Percentiles rank a stretch among this genome's conserved stretches.
Evolutionary conservation across 2,797 vertebrate genomes (phyloP).

Genomic region (Poecilia wingei): DNA sequence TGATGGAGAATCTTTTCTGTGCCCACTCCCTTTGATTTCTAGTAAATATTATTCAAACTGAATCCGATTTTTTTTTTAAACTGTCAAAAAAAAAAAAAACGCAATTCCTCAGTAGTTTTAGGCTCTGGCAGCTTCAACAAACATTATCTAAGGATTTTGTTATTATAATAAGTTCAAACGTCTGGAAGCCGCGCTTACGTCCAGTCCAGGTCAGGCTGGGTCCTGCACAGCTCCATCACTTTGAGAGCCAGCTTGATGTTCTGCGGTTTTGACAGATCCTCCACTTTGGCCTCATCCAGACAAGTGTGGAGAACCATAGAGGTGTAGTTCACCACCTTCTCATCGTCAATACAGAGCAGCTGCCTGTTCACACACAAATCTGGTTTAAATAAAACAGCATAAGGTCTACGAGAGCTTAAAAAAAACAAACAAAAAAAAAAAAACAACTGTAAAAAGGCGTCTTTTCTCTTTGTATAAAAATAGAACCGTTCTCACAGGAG

Average conservation of each 20-base stretch:
- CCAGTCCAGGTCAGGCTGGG: slow-evolving; percentile 89
- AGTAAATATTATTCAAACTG: neutral
- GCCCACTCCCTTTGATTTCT: neutral
- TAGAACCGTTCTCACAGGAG: slow-evolving; percentile 76
- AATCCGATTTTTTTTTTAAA: too few species aligned
- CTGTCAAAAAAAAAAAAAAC: neutral
- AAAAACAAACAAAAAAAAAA: neutral
- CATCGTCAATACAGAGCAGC: slow-evolving; percentile 84
- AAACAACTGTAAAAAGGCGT: too few species aligned
- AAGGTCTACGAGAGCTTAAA: neutral
- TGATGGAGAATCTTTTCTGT: neutral
- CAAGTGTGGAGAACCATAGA: slow-evolving; percentile 94
- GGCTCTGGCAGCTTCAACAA: neutral
- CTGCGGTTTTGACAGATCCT: slow-evolving; percentile 62
- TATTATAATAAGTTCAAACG: neutral
- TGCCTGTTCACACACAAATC: slow-evolving; percentile 73
- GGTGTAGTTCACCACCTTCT: slow-evolving; percentile 85
- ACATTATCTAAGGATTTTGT: neutral
- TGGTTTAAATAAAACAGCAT: neutral
- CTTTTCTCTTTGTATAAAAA: neutral
- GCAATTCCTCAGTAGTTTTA: neutral
- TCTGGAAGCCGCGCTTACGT: slow-evolving; percentile 79
- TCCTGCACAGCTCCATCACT: slow-evolving; percentile 82
- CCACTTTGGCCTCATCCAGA: slow-evolving; percentile 81
- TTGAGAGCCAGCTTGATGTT: slow-evolving; percentile 71